Evolutionary conservation across 2,113 vertebrate genomes (phyloP), one percentile per base, ranked within the genome.

Genomic region (Madoqua kirkii): DNA sequence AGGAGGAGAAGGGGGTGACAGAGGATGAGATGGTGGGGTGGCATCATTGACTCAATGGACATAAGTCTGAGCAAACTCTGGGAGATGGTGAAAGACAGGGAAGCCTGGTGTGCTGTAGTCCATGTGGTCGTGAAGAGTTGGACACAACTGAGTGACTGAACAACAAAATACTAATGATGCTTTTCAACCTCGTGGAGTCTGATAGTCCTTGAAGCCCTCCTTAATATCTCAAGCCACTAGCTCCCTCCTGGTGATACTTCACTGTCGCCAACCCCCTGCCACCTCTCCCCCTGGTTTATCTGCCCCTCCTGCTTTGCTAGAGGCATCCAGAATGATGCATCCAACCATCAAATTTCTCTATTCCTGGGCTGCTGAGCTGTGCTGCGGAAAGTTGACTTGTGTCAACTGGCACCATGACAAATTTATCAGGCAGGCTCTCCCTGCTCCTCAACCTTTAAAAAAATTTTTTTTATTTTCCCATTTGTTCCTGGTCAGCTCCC

Each of bases 401-500:
- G 23, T 81, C 96, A 45, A 11, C 60, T 23, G 43, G 57, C 57
- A 84, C 79, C 59, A 60, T 17, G 78, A 95, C 88, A 94, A 78
- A 83, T 87, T 43, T 83, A 93, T 59, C 91, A 88, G 93, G 67
- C 84, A 95, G 96, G 50, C 21, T 31, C 29, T 74, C 36, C 55
- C 36, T 87, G 60, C n/a, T 81, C 79, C n/a, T 95, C 79, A 43
- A 25, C 40, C 21, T 71, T 87, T 13, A 40, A 40, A 71, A 67
- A 23, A 3, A 5, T 13, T 33, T 57, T 25, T 43, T 15, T 62
- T 45, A 6, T 60, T 19, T 54, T 45, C 45, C 59, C 83, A 91
- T 87, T 94, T 87, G 82, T 81, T 91, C 85, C 86, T 89, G 52
- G 85, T 48, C 40, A 40, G 57, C 60, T 95, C 92, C 97, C 89